phyloP scores from a whole-genome alignment of 2,797 vertebrate genomes.

The Pteronotus mesoamericanus region DNA sequence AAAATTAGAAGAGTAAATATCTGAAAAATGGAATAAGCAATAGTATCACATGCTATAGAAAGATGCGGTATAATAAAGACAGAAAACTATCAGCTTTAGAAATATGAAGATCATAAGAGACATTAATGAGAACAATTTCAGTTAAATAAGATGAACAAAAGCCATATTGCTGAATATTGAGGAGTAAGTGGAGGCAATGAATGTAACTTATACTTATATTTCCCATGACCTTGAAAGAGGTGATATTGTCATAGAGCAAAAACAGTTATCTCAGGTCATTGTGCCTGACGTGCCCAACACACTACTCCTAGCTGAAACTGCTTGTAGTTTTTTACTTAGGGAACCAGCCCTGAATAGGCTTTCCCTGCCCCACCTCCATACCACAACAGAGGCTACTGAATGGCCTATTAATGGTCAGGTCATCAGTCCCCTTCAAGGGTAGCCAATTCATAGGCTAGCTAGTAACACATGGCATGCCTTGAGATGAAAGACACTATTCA shows the following conservation, averaged over 20 bases:
- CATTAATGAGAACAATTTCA: constrained; percentile 55
- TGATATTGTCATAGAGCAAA: constrained; percentile 38
- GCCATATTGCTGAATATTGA: constrained; percentile 22
- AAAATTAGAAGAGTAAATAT: neutral
- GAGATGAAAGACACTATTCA: neutral
- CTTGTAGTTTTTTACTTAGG: neutral
- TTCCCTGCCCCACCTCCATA: neutral
- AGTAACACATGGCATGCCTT: neutral
- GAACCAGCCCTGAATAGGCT: neutral
- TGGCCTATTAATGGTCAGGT: neutral
- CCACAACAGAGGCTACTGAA: neutral
- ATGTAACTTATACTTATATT: constrained; percentile 39
- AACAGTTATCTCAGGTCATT: constrained; percentile 14
- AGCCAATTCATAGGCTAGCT: neutral
- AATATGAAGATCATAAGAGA: constrained; percentile 49
- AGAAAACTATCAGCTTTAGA: constrained; percentile 44
- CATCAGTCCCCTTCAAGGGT: neutral
- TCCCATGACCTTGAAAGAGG: constrained; percentile 6
- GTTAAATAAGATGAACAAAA: constrained; percentile 43
- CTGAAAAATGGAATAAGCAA: constrained; percentile 46
- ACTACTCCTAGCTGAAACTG: neutral
- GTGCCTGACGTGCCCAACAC: neutral
- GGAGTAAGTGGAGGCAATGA: constrained; percentile 25
- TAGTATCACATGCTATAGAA: constrained; percentile 36
- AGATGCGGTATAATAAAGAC: constrained; percentile 55